Percentiles rank a stretch among this genome's conserved stretches.
These are phyloP conservation scores for Morbakka virulenta DNA, from an alignment of 30 jellyfish, hydroid and myxozoan genomes.

Conservation along the genomic window DNA sequence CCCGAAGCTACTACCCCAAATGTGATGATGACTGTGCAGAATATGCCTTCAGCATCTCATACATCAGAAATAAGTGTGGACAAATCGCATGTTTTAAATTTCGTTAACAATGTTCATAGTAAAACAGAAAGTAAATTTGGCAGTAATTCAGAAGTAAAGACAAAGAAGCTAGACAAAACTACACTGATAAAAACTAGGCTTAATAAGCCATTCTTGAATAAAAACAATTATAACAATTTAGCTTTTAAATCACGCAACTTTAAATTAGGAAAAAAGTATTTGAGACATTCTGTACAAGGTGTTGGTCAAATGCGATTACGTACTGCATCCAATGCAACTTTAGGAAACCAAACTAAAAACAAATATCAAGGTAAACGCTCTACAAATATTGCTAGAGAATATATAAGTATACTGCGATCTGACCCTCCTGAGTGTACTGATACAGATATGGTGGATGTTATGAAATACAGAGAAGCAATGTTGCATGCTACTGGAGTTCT, in stretches of 20 bases:
- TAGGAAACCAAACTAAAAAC: slow-evolving; percentile 26
- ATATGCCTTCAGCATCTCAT: not conserved
- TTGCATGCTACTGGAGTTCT: slow-evolving; percentile 75
- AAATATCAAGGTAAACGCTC: slow-evolving; percentile 72
- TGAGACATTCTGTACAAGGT: not conserved
- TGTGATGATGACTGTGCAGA: not conserved
- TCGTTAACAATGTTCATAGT: not conserved
- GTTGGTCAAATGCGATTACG: not conserved
- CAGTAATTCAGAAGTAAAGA: not conserved
- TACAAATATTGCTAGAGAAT: slow-evolving; percentile 90
- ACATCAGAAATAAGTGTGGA: not conserved
- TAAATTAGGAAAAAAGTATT: not conserved
- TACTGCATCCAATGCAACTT: not conserved
- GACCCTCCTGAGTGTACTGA: slow-evolving; percentile 99
- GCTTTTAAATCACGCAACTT: not conserved
- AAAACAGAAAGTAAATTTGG: too few relatives aligned
- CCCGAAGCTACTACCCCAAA: not conserved
- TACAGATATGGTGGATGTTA: slow-evolving; percentile 73
- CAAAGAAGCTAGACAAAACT: not conserved
- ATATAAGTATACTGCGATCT: slow-evolving; percentile 89
- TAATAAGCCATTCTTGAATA: not conserved
- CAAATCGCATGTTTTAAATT: not conserved
- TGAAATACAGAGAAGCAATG: slow-evolving; percentile 91
- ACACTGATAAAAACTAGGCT: not conserved
- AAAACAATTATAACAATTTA: too few relatives aligned